Conservation (phyloP, 2,113 vertebrate species). For the Pimephales promelas region DNA sequence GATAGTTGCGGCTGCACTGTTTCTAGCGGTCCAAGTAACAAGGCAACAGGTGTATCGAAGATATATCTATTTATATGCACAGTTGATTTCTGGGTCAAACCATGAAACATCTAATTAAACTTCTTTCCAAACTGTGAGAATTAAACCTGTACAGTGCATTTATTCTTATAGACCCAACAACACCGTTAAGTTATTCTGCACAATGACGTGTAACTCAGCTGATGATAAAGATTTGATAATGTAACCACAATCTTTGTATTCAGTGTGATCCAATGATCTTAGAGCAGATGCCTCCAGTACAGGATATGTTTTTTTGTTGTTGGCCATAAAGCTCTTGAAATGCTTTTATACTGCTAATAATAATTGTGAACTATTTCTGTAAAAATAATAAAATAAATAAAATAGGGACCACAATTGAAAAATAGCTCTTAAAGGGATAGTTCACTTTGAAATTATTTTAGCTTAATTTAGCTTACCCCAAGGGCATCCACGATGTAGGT, state of each 20-base stretch:
- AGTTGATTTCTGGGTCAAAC: neutral
- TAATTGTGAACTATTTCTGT: neutral
- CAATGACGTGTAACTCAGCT: neutral
- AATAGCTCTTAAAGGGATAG: too few species aligned
- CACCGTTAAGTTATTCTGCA: neutral
- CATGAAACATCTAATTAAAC: neutral
- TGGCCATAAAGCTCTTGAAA: neutral
- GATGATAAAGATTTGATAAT: neutral
- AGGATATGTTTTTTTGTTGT: neutral
- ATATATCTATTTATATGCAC: constrained; percentile 48
- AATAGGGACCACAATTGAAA: neutral
- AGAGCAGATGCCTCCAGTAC: neutral
- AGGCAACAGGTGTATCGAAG: constrained; percentile 47
- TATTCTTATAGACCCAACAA: neutral
- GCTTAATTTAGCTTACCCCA: too few species aligned
- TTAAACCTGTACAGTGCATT: neutral
- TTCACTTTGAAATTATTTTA: too few species aligned
- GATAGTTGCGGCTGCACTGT: neutral
- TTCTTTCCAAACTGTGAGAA: neutral
- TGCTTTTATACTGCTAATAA: neutral
- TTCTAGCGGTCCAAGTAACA: constrained; percentile 20
- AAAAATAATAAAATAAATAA: neutral
- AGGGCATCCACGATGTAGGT: too few species aligned
- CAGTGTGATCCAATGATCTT: neutral
- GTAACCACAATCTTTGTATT: neutral